Evolutionary conservation across 2,113 vertebrate species (phyloP).

Genomic region (Psittacus erithacus): DNA sequence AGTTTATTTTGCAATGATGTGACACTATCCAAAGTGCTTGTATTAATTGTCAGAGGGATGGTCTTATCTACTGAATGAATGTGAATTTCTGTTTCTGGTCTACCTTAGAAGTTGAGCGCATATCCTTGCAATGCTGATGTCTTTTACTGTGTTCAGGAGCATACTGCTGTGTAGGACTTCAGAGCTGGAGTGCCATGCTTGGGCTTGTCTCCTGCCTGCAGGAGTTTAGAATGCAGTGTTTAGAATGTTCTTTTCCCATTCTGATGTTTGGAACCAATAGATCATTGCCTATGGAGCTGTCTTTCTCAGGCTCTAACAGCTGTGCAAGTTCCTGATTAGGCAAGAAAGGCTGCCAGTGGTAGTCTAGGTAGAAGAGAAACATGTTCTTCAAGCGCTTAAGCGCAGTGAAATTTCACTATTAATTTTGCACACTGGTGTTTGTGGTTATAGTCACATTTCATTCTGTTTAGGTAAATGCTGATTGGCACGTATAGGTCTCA

Average conservation of each 20-base stretch:
- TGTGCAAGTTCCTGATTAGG: neutral
- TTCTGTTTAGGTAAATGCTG: neutral
- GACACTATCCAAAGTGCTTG: neutral
- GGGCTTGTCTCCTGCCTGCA: neutral
- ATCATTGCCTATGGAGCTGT: neutral
- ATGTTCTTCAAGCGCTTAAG: neutral
- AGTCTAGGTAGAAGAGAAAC: neutral
- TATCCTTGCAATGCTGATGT: neutral
- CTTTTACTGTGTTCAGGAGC: neutral
- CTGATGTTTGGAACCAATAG: neutral
- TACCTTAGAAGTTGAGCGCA: neutral
- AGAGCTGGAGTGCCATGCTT: neutral
- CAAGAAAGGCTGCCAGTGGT: neutral
- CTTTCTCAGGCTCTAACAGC: neutral
- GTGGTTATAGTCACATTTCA: neutral
- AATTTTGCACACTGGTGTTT: neutral
- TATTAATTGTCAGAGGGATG: neutral
- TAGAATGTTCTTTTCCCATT: neutral
- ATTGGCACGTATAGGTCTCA: rapidly evolving
- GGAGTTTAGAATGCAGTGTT: neutral
- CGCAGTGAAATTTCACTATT: neutral
- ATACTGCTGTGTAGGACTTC: rapidly evolving
- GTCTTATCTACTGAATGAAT: neutral
- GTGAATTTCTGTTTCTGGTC: neutral
- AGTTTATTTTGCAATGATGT: neutral